Percentiles rank a stretch among this genome's conserved stretches.
Evolutionary conservation across 2,888 invertebrate species (phyloP).

Genomic region (Chydorus sphaericus): DNA sequence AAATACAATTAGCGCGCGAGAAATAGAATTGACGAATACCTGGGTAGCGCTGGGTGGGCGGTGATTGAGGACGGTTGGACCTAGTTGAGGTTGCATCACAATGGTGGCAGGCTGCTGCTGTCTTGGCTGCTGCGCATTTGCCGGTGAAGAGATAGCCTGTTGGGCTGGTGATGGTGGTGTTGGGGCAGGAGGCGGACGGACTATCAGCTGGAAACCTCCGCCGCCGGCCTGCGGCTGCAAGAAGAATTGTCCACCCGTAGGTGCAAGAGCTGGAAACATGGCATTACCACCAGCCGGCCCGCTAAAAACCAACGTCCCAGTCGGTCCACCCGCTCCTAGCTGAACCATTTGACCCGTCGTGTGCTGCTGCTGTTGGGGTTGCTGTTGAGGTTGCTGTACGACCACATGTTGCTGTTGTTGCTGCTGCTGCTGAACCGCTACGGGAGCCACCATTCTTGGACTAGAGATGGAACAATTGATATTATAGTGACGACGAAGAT

Average conservation of each 20-base stretch:
- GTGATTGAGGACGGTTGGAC: constrained; percentile 2
- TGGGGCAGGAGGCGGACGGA: constrained; percentile 24
- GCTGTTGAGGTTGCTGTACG: constrained; percentile 12
- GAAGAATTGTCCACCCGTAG: constrained; percentile 47
- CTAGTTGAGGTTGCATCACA: constrained; percentile 9
- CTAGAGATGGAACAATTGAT: not conserved
- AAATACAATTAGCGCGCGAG: no score
- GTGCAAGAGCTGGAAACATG: constrained; percentile 23
- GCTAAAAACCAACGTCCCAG: constrained; percentile 27
- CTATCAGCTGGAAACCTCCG: constrained; percentile 19
- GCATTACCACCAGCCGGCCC: constrained; percentile 27
- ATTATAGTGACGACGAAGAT: not conserved
- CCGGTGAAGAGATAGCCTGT: constrained; percentile 32
- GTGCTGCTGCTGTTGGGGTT: constrained; percentile 15
- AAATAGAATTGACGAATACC: not conserved
- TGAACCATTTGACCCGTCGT: constrained; percentile 29
- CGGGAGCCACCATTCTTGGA: not conserved
- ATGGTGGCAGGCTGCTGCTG: constrained; percentile 37
- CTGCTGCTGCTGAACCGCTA: constrained; percentile 9
- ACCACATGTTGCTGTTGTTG: constrained; percentile 12
- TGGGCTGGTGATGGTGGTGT: no score
- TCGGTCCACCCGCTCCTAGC: constrained; percentile 19
- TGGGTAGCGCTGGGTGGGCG: not conserved
- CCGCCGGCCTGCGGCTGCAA: constrained; percentile 38
- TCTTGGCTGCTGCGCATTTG: constrained; percentile 25